These are phyloP conservation scores for Sphaeridia pumilis DNA, from an alignment of 2,888 invertebrate genomes.

Conservation along the genomic window DNA sequence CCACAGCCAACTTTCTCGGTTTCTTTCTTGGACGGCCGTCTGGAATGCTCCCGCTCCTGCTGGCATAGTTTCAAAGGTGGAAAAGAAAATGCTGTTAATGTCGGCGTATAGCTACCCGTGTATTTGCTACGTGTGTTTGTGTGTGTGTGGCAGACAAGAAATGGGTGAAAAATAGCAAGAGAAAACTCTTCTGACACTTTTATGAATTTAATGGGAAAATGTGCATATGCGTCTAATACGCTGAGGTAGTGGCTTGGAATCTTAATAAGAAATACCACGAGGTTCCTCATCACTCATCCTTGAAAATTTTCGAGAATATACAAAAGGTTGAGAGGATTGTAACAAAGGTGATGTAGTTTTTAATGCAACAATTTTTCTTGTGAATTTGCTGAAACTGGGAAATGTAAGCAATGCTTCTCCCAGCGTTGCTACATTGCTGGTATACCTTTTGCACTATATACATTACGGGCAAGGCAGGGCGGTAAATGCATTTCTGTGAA, in stretches of 20 bases:
- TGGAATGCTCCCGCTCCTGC: too few species aligned
- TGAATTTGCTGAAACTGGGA: not conserved
- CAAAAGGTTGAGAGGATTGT: not conserved
- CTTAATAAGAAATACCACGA: not conserved
- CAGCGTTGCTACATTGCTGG: too few species aligned
- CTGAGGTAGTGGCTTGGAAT: not conserved
- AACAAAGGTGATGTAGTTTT: not conserved
- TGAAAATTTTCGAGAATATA: not conserved
- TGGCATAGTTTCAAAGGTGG: too few species aligned
- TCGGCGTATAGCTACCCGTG: too few species aligned
- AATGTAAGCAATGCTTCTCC: too few species aligned
- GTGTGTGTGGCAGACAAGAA: not conserved
- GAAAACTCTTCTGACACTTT: not conserved
- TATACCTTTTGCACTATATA: too few species aligned
- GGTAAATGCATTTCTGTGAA: not conserved
- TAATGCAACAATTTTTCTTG: not conserved
- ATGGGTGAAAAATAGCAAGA: not conserved
- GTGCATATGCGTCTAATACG: not conserved
- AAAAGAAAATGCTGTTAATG: too few species aligned
- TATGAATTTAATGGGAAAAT: conserved; percentile 1
- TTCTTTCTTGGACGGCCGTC: not conserved
- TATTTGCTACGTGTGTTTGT: too few species aligned
- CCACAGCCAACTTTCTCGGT: not conserved
- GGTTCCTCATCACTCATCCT: not conserved
- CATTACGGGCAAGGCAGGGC: too few species aligned